These are phyloP conservation scores for Aleiodes testaceus DNA, from an alignment of 2,888 invertebrate genomes.

Conservation along the genomic window DNA sequence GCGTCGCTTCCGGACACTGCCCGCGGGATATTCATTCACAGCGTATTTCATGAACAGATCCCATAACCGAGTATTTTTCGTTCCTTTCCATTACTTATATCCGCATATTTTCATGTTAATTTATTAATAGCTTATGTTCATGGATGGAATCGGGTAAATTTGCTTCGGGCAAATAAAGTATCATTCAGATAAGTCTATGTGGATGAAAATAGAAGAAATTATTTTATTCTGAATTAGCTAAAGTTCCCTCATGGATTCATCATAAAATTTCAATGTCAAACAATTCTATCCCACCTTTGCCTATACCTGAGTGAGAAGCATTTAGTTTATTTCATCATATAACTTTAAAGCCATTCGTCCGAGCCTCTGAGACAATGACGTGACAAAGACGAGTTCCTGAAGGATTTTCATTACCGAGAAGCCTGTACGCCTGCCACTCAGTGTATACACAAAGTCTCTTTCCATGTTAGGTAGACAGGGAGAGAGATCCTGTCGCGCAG, in stretches of 20 bases:
- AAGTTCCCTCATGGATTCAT: no score
- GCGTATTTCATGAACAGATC: constrained; percentile 30
- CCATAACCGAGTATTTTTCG: not conserved
- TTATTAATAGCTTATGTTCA: not conserved
- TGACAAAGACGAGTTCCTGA: constrained; percentile 52
- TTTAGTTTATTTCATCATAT: not conserved
- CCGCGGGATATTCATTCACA: constrained; percentile 32
- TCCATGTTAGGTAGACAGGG: constrained; percentile 18
- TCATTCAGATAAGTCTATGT: no score
- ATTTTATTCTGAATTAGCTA: not conserved
- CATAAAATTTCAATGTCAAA: no score
- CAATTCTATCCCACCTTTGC: no score
- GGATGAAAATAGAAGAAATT: not conserved
- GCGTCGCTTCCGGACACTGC: constrained; percentile 41
- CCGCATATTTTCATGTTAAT: constrained; percentile 10
- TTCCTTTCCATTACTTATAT: not conserved
- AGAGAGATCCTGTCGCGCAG: constrained; percentile 39
- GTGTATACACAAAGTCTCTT: constrained; percentile 26
- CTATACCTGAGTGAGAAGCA: not conserved
- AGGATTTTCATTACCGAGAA: constrained; percentile 53
- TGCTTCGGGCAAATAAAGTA: no score
- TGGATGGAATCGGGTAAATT: no score
- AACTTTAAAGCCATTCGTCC: constrained; percentile 43
- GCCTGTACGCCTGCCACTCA: constrained; percentile 1
- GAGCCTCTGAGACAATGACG: constrained; percentile 38